These are phyloP conservation scores for Macrobrachium rosenbergii DNA, from an alignment of 1,140 invertebrate genomes.

Conservation along the genomic window DNA sequence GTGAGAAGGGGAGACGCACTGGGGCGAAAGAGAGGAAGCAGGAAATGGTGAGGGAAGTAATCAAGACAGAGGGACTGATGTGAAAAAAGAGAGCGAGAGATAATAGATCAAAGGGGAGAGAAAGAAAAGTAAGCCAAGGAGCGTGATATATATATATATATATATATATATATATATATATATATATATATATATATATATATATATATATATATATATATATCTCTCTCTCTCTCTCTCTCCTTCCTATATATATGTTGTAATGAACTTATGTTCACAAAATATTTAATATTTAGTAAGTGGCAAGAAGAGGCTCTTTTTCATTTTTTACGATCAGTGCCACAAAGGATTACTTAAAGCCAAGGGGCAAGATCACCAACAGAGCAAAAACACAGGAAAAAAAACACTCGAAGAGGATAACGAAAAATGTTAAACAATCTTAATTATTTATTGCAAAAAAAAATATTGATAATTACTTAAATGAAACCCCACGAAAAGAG, in stretches of 20 bases:
- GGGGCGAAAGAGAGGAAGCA: neutral
- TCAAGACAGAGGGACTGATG: neutral
- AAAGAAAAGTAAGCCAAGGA: neutral
- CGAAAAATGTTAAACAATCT: too few relatives aligned
- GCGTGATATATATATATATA: neutral
- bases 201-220: slow-evolving; percentile 11
- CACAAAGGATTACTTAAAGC: too few relatives aligned
- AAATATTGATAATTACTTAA: too few relatives aligned
- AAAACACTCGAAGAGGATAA: too few relatives aligned
- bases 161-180: neutral
- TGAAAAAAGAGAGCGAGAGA: neutral
- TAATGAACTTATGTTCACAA: neutral
- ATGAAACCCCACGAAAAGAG: too few relatives aligned
- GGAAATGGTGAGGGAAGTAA: neutral
- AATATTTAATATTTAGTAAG: too few relatives aligned
- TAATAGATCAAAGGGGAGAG: neutral
- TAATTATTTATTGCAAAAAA: too few relatives aligned
- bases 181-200: neutral
- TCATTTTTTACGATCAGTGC: too few relatives aligned
- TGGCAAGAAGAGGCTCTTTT: too few relatives aligned
- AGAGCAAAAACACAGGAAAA: too few relatives aligned
- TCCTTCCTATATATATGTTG: neutral
- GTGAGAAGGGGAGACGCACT: slow-evolving; percentile 2
- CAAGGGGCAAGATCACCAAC: too few relatives aligned
- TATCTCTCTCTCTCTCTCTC: slow-evolving; percentile 19